Evolutionary conservation across 2,113 vertebrate species (phyloP).

Genomic region (Gorsachius goisagi): DNA sequence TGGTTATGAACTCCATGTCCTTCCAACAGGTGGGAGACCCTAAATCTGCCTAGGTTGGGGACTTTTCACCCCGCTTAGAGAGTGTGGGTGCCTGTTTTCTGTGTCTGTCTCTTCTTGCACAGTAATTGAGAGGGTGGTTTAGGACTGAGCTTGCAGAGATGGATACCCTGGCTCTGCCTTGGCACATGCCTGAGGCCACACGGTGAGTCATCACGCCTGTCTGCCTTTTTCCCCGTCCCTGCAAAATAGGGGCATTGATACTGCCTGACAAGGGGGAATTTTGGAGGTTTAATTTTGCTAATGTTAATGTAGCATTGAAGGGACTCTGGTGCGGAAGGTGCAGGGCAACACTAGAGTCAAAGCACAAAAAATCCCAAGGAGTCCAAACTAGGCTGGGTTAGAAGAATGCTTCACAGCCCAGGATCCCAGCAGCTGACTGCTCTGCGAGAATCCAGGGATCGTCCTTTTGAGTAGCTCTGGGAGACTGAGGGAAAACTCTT

Average conservation of each 20-base stretch:
- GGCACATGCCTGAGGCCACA: background rate
- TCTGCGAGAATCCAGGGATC: background rate
- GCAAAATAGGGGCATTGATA: background rate
- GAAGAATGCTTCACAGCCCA: background rate
- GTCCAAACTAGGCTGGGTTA: background rate
- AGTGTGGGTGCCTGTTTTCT: background rate
- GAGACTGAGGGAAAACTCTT: background rate
- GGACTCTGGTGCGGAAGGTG: background rate
- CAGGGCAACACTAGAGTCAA: background rate
- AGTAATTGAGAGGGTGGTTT: background rate
- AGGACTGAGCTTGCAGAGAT: background rate
- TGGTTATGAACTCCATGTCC: background rate
- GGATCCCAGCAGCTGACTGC: background rate
- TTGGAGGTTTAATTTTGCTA: background rate
- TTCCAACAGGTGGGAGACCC: background rate
- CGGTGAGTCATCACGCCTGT: background rate
- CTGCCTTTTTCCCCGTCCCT: background rate
- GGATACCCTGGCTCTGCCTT: background rate
- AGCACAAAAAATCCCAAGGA: background rate
- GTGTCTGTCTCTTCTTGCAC: background rate
- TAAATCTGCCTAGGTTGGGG: background rate
- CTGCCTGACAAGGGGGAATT: background rate
- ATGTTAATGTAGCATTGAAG: background rate
- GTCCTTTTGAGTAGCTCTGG: background rate
- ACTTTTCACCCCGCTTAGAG: accelerated